A percentile compares a stretch with the other conserved stretches of the same genome.
These are phyloP conservation scores for Pteronotus mesoamericanus DNA, from an alignment of 2,797 vertebrate species.

Conservation along the genomic window DNA sequence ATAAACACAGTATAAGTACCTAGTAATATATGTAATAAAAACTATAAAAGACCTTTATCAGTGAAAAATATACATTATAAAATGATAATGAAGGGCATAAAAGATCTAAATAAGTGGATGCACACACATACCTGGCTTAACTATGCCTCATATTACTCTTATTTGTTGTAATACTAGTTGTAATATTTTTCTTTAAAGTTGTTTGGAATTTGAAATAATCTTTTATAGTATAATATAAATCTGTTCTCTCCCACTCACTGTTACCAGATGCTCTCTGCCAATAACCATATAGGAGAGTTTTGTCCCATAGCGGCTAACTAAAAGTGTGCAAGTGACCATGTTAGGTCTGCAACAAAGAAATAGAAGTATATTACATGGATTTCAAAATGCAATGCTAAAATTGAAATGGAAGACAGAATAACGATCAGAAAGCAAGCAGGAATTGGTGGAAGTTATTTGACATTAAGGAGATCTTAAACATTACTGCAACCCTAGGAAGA, in stretches of 20 bases:
- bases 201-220: background rate
- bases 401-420: background rate
- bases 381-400: background rate
- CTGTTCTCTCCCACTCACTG: background rate
- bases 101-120: background rate
- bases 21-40: slow-evolving; percentile 4
- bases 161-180: background rate
- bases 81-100: background rate
- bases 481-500: background rate
- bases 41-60: background rate
- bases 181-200: background rate
- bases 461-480: background rate
- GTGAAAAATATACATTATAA: background rate
- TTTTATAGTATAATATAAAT: background rate
- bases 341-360: background rate
- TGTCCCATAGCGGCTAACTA: background rate
- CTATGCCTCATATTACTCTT: background rate
- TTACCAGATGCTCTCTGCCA: background rate
- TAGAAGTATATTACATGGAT: background rate
- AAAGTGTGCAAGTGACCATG: background rate
- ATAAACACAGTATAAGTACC: background rate
- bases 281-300: background rate
- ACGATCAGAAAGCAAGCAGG: background rate
- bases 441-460: background rate
- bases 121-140: background rate